A percentile compares a stretch with the other conserved stretches of the same genome.
These are phyloP conservation scores for Orientallactaga sibirica DNA, from an alignment of 2,797 vertebrate species.

Conservation along the genomic window DNA sequence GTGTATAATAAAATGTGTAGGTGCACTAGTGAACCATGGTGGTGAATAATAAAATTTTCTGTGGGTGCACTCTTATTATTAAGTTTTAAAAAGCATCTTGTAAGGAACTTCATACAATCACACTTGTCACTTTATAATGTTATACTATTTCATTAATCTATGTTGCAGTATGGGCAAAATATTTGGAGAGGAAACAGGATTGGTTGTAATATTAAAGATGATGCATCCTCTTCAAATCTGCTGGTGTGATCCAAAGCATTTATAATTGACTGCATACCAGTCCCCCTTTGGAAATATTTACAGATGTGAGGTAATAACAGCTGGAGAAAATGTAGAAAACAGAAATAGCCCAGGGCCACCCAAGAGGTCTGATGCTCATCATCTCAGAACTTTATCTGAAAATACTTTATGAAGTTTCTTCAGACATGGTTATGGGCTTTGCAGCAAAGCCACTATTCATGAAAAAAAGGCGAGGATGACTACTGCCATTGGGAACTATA, in stretches of 20 bases:
- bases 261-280: conserved; percentile 68
- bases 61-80: background rate
- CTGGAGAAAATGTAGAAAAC: conserved; percentile 91
- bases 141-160: conserved; percentile 40
- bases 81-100: background rate
- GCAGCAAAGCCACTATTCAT: conserved; percentile 91
- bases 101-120: background rate
- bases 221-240: conserved; percentile 37
- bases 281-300: conserved; percentile 94
- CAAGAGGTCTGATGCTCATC: conserved; percentile 92
- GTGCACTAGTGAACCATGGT: background rate
- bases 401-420: conserved; percentile 90
- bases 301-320: conserved; percentile 92
- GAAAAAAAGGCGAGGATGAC: conserved; percentile 91
- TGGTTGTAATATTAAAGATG: conserved; percentile 75
- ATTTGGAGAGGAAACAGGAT: conserved; percentile 72
- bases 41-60: background rate
- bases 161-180: conserved; percentile 35
- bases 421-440: conserved; percentile 88
- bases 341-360: conserved; percentile 92
- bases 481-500: conserved; percentile 92
- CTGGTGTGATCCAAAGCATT: conserved; percentile 59
- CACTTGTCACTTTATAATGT: background rate
- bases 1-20: too few species aligned
- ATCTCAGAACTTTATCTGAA: conserved; percentile 93